Conservation (phyloP, 2,888 invertebrate species). For the Hedychridium roseum region DNA sequence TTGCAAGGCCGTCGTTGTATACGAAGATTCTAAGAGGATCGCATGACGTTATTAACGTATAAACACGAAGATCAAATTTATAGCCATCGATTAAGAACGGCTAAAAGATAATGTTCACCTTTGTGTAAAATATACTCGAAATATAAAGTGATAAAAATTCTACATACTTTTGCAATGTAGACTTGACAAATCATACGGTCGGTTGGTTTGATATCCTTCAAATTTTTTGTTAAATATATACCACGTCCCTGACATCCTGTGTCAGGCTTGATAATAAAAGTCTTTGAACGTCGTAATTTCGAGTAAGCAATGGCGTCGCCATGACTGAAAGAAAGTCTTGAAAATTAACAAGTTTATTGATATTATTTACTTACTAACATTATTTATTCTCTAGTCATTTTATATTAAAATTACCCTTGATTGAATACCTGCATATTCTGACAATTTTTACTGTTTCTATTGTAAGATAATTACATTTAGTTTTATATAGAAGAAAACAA, state of each 20-base stretch:
- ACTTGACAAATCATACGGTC: conserved; percentile 90
- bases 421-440: too few relatives aligned
- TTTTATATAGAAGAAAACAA: too few relatives aligned
- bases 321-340: conserved; percentile 66
- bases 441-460: too few relatives aligned
- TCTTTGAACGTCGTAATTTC: conserved; percentile 75
- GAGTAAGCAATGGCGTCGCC: conserved; percentile 79
- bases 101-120: conserved; percentile 57
- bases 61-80: conserved; percentile 91
- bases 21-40: conserved; percentile 90
- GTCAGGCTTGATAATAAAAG: conserved; percentile 91
- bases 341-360: too few relatives aligned
- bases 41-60: conserved; percentile 87
- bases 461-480: too few relatives aligned
- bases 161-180: conserved; percentile 71
- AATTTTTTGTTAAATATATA: conserved; percentile 83
- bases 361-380: too few relatives aligned
- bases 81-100: conserved; percentile 90
- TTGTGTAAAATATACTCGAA: not conserved
- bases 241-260: conserved; percentile 91
- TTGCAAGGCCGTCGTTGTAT: conserved; percentile 89
- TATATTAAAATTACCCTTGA: too few relatives aligned
- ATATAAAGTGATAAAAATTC: conserved; percentile 3
- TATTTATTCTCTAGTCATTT: too few relatives aligned
- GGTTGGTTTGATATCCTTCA: conserved; percentile 80